A percentile compares a stretch with the other conserved stretches of the same genome.
Conservation (phyloP, 2,113 vertebrate genomes). For the Pteronura brasiliensis region DNA sequence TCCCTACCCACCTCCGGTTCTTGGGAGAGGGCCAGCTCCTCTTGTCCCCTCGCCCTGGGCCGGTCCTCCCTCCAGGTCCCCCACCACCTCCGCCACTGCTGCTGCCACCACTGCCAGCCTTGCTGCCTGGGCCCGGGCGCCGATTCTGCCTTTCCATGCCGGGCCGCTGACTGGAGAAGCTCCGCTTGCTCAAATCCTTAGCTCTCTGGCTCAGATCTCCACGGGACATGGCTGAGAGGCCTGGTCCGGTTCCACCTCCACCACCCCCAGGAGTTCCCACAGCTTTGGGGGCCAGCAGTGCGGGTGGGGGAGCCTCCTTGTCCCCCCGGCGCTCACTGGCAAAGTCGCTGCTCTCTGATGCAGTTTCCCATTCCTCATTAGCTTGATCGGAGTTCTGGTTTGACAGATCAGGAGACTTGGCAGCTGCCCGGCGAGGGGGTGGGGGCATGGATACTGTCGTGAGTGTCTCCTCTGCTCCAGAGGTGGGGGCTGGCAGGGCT, state of each 20-base stretch:
- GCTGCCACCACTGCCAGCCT: constrained; percentile 64
- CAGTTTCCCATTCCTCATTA: constrained; percentile 96
- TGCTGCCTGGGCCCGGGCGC: constrained; percentile 83
- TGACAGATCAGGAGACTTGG: constrained; percentile 93
- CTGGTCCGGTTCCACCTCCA: constrained; percentile 66
- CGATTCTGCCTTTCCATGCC: constrained; percentile 94
- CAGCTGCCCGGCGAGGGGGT: constrained; percentile 77
- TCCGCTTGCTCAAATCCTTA: constrained; percentile 87
- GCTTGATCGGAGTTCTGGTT: constrained; percentile 97
- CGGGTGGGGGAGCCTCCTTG: constrained; percentile 77
- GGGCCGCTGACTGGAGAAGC: constrained; percentile 94
- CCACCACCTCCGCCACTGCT: constrained; percentile 72
- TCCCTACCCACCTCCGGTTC: constrained; percentile 88
- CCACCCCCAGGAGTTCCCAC: constrained; percentile 73
- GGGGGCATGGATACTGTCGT: neutral
- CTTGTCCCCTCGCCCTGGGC: constrained; percentile 82
- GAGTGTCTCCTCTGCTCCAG: constrained; percentile 41
- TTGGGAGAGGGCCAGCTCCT: constrained; percentile 94
- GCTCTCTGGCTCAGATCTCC: constrained; percentile 83
- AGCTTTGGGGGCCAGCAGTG: constrained; percentile 64
- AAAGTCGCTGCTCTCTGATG: constrained; percentile 96
- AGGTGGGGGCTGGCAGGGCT: neutral
- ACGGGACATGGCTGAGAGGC: constrained; percentile 52
- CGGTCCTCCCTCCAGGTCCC: constrained; percentile 65
- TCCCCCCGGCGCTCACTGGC: constrained; percentile 87